Base-by-base conservation (phyloP, 2,888 invertebrate species). In the Euplagia quadripunctaria region DNA sequence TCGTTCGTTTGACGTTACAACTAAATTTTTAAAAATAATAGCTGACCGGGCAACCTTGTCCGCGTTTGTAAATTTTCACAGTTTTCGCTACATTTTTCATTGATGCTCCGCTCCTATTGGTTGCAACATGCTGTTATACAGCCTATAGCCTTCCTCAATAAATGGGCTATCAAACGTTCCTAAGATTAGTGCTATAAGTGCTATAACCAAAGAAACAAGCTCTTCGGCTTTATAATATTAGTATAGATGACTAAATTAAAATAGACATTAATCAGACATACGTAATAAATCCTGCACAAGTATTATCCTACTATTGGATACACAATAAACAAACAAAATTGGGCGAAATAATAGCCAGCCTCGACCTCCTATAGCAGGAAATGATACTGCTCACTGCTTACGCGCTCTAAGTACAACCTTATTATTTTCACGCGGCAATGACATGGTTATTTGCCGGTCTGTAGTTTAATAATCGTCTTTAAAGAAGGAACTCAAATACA, bases 391-490 rank as follows among this genome's bases (percentile, higher is more conserved):
- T 65, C 31, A 9, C 46, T 43, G 66, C 58, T 65, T 2, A 9
- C 46, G 16, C 58, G 58, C 58, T 31, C 65, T 73, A 69, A 63
- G 41, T 71, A 68, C 68, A 74, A 66, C 68, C 73, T 73, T 68
- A 82, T 84, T 78, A 65, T 72, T 63, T 69, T 71, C 64, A 52
- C 64, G 49, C 58, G 75, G 71, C 64, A 74, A 77, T 76, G 72
- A 76, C 82, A 84, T 74, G 70, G 71, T 42, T 66, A n/a, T 72
- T 49, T 12, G 46, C 63, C 63, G 43, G 63, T 83, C 65, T 66
- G 55, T 63, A 68, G 20, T 52, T 64, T 65, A 66, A 66, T 51
- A 66, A 9, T 46, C 43, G 1, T 9, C 43, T 9, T 46, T 46
- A 46, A 12, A 31, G 12, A 14, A 6, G 4, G 4, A 31, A 31